Evolutionary conservation across 2,888 invertebrate genomes (phyloP), one percentile per base, ranked within the genome.

Genomic region (Drosophila melanocephala): DNA sequence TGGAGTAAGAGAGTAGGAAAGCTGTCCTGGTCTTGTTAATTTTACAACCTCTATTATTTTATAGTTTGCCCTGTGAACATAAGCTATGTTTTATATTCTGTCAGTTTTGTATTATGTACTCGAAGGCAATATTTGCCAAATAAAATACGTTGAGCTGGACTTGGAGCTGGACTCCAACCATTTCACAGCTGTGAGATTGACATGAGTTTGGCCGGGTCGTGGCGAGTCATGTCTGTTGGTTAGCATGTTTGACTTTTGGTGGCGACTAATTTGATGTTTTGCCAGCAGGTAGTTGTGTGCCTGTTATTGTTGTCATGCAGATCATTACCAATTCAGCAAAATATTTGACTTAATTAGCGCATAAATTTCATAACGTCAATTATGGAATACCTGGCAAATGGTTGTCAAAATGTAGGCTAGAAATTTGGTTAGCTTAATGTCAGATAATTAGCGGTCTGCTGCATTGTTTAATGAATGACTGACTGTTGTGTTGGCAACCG

Each of bases 271-370:
- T 79, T 81, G 62, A 65, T 76, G 66, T 79, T 65, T 58, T 61
- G 73, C 63, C 65, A 72, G 39, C 71, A 62, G 50, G 59, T 58
- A 28, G 51, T 22, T 28, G 32, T 60, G 39, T 56, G 44, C 32
- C 47, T 55, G 42, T 57, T 64, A 33, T 53, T 64, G 58, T 47
- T 50, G 56, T 42, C 62, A 32, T 37, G 22, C 33, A 63, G 66
- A 66, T 77, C 69, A 78, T 77, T 79, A 78, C 52, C 60, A 66
- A 68, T 51, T 67, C 39, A 30, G 50, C 14, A 77, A 70, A 67
- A 60, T 70, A 61, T 79, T 74, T 68, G 65, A 72, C 69, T 79
- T 79, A 79, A 79, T 79, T 79, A 67, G 72, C 69, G 64, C 79
- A 81, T 72, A 66, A 77, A 80, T 61, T 33, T 52, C 16, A 57